Conservation (phyloP, 2,113 vertebrate species). For the Tragelaphus scriptus region DNA sequence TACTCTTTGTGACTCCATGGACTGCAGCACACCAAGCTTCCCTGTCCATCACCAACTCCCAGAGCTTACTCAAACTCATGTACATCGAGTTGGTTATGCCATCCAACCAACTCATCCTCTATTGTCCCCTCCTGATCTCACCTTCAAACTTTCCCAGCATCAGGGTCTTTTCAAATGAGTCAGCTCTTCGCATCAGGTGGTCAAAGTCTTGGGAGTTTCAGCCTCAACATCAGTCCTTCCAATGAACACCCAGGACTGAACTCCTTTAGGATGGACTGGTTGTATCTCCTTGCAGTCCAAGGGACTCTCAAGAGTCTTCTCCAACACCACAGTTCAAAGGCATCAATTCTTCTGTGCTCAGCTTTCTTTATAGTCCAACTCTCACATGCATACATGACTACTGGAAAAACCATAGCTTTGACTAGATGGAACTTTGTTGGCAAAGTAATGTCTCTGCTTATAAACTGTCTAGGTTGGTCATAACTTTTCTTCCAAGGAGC, state of each 20-base stretch:
- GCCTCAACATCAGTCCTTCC: background rate
- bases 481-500: background rate
- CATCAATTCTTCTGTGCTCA: background rate
- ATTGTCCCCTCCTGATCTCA: background rate
- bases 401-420: background rate
- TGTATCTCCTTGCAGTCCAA: background rate
- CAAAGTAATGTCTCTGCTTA: background rate
- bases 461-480: background rate
- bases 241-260: background rate
- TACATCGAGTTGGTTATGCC: background rate
- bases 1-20: background rate
- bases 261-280: background rate
- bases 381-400: background rate
- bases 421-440: background rate
- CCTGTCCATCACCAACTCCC: background rate
- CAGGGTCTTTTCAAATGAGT: background rate
- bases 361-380: background rate
- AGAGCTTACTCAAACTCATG: background rate
- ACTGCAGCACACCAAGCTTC: fast-evolving
- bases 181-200: background rate
- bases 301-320: background rate
- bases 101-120: background rate
- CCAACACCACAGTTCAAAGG: background rate
- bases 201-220: background rate
- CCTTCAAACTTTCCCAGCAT: background rate